phyloP scores from a whole-genome alignment of 2,888 invertebrate genomes.

The Emmelina monodactyla region DNA sequence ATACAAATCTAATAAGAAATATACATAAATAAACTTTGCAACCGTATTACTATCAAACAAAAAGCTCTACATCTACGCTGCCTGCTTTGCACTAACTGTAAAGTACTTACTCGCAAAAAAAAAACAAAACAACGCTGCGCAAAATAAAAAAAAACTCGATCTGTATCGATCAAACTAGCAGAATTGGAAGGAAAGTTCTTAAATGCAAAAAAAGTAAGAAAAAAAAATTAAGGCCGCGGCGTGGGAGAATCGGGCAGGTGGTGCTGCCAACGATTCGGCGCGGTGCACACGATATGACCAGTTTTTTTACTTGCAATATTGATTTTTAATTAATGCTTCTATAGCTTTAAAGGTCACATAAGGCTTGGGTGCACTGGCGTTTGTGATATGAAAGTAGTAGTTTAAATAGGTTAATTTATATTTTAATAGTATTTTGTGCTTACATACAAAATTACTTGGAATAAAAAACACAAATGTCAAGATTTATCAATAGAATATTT shows the following conservation, averaged over 20 bases:
- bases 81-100: no score
- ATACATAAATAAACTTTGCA: no score
- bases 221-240: conserved; percentile 33
- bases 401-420: no score
- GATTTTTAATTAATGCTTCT: conserved; percentile 40
- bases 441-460: no score
- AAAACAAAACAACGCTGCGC: conserved; percentile 22
- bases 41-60: no score
- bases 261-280: conserved; percentile 21
- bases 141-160: conserved; percentile 22
- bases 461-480: no score
- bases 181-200: conserved; percentile 52
- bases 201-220: conserved; percentile 16
- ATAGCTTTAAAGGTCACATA: neutral
- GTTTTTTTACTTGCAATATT: conserved; percentile 40
- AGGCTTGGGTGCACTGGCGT: conserved; percentile 2
- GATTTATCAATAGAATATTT: no score
- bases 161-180: conserved; percentile 31
- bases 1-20: no score
- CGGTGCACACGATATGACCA: conserved; percentile 23
- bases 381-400: no score
- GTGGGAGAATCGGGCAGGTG: conserved; percentile 60
- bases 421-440: no score
- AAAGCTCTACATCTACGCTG: no score
- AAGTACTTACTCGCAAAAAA: no score